Base-by-base conservation (phyloP, 2,113 vertebrate genomes). In the Acinonyx jubatus region DNA sequence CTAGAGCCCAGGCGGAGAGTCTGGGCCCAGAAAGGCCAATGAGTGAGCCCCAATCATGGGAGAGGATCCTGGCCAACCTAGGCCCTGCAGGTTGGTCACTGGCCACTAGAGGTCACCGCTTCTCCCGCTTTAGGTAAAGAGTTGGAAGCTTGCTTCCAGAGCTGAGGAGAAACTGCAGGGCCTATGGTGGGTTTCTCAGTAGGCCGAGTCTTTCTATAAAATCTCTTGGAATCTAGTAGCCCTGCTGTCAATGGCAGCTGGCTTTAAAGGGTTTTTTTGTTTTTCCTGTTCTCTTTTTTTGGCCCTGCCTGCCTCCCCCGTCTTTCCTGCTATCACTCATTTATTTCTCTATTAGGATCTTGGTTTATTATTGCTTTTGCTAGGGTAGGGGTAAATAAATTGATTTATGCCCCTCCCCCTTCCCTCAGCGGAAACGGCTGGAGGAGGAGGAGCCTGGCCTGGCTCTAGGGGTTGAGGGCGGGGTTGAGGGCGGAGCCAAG, bases 71-170 rank as follows among this genome's bases (percentile, higher is more conserved):
- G 69, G 57, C 23, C 29, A 16, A 36, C 45, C 52, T 6, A 31
- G 41, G 52, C 18, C 55, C 79, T 94, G 96, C 94, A 93, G 82
- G 7, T 29, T 33, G 27, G 12, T 4, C 65, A 10, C 0, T 16
- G 82, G 38, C 97, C 98, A 95, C 97, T 91, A 98, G 98, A 80
- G 97, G 97, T 55, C 98, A 45, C 89, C 83, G 10, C 31, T 23
- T 50, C 91, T 48, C 82, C 88, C 78, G 18, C 25, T 85, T 94
- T 45, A 50, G 38, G 38, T 8, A 23, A 12, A 45, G 86, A 11
- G 16, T 14, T 23, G 50, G 68, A 45, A 8, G 65, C 45, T 48
- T 5, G 63, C 68, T 18, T 87, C 61, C 18, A 4, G 48, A 45
- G 69, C 27, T 7, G 23, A 50, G 3, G 76, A 38, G 61, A n/a